These are phyloP conservation scores for Rhinolophus ferrumequinum DNA, from an alignment of 2,113 vertebrate genomes.

Conservation along the genomic window DNA sequence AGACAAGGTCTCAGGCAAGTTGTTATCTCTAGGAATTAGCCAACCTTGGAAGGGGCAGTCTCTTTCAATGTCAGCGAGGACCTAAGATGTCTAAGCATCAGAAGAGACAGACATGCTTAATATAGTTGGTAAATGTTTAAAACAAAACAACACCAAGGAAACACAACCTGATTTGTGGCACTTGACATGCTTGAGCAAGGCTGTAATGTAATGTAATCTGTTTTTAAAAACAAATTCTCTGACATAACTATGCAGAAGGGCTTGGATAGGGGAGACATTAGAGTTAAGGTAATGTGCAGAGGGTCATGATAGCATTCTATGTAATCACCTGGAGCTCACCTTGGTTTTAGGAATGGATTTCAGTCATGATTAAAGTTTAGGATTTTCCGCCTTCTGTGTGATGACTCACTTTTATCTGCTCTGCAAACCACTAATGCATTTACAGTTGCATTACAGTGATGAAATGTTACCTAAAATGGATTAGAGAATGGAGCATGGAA, in stretches of 20 bases:
- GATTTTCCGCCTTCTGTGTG: not conserved
- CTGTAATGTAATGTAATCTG: not conserved
- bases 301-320: not conserved
- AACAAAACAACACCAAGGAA: not conserved
- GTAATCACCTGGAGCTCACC: not conserved
- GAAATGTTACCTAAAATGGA: not conserved
- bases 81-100: not conserved
- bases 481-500: not conserved
- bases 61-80: not conserved
- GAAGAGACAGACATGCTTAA: not conserved
- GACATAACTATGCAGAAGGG: not conserved
- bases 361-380: not conserved
- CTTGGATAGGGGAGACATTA: not conserved
- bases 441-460: not conserved
- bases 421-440: not conserved
- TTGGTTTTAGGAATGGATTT: not conserved
- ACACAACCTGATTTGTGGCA: not conserved
- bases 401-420: slow-evolving; percentile 7
- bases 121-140: not conserved
- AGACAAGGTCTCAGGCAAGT: too few species aligned
- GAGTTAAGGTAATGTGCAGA: not conserved
- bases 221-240: not conserved
- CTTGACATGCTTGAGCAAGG: not conserved
- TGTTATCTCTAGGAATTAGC: not conserved
- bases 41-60: not conserved